Evolutionary conservation across 2,888 invertebrate genomes (phyloP), one percentile per base, ranked within the genome.

Genomic region (Tanypteryx hageni): DNA sequence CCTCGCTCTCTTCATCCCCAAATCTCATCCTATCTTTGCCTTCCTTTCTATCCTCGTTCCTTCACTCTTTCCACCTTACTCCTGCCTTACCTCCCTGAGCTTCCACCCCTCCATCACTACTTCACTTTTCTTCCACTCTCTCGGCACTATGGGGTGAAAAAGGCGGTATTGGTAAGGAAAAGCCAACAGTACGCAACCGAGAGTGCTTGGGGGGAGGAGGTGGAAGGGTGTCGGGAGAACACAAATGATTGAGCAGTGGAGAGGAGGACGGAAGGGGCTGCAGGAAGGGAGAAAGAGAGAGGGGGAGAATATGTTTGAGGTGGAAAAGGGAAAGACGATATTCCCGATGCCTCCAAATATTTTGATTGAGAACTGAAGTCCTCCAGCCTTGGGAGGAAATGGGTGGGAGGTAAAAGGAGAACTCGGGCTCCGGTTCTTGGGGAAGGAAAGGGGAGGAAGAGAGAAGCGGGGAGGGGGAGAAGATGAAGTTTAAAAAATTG

Each of bases 301-400:
- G 76, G n/a, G 76, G 11, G 76, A 27, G 27, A 76, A 76, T 76
- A 76, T 76, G 76, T 27, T 76, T 27, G 76, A 76, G 22, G 68
- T 44, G 68, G 68, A 68, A 27, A 76, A 27, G 27, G 22, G 76
- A 76, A 76, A 76, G 76, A 18, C 22, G 68, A 68, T 18, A 76
- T 76, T 76, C 76, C 76, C 22, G 22, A 76, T 76, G n/a, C 27
- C 22, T 76, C 76, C 76, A 76, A 76, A 76, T 76, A 76, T 76
- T 76, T 76, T 76, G 76, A 76, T 76, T 76, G 76, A 76, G 76
- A 76, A 76, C 76, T 27, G 22, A n/a, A 68, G 68, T 76, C 76
- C 22, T 76, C 22, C 22, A 27, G 27, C 22, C 22, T 76, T 27
- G 22, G 22, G 76, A 76, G n/a, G 68, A 68, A 68, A 27, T 76